Evolutionary conservation across 2,797 vertebrate genomes (phyloP), one percentile per base, ranked within the genome.

Genomic region (Malacoctenus gilli): DNA sequence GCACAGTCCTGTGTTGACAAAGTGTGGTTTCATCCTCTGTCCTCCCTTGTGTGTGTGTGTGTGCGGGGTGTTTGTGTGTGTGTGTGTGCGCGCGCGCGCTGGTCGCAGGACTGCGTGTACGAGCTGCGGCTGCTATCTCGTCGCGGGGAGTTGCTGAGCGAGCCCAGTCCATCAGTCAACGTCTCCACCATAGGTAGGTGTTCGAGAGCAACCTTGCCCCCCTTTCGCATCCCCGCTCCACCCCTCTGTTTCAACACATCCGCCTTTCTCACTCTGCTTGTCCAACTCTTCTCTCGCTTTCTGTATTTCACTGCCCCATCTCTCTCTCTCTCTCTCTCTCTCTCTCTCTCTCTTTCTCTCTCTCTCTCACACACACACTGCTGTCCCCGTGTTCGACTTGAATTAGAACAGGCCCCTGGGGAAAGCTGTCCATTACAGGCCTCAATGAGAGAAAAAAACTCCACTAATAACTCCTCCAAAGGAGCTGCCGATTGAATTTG

Each of bases 121-220:
- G 95, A 97, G 87, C 93, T 99, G 82, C 92, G 96, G 56, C 90
- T 99, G 42, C 92, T 96, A 85, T 95, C 95, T 82, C 93, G 93
- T 57, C 87, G 88, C 0, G 95, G 94, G 48, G 93, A 91, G 86
- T 90, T 94, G 75, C 92, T 95, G 91, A 98, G 96, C 19, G 91
- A 94, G 31, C 95, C 97, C 77, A 93, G 96, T 91, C 94, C 94
- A 85, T 93, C 92, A 0, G 92, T 97, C 90, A 98, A 95, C 20
- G 77, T 98, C 89, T 98, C 95, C 60, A 98, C 94, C 3, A 67
- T 87, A 5, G 96, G 96, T 98, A 75, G 88, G 93, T 90, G 66
- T 80, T 77, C 42, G 4, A 57, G 50, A 66, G 59, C 79, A 71
- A 79, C 72, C 72, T 61, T 68, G 57, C 56, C 72, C 66, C n/a